Percentiles rank a stretch among this genome's conserved stretches.
Conservation (phyloP, 2,113 vertebrate genomes). For the Alligator sinensis region DNA sequence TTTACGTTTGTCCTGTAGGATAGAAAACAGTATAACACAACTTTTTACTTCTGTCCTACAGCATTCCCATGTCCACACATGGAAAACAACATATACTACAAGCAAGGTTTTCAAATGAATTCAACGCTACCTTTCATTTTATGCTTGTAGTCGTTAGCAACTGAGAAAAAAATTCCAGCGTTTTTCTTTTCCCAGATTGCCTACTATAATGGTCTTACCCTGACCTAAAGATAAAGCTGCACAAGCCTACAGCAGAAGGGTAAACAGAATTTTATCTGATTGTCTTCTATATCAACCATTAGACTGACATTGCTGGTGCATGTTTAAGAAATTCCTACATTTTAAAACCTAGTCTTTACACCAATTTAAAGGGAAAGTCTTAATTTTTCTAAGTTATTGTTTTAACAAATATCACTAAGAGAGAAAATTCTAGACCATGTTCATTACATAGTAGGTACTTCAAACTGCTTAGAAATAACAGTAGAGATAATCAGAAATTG, state of each 20-base stretch:
- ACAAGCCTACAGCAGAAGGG: neutral
- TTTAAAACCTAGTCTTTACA: neutral
- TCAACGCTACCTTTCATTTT: neutral
- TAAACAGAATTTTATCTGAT: neutral
- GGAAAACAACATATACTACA: neutral
- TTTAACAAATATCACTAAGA: neutral
- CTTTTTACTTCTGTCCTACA: neutral
- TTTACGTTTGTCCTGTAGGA: neutral
- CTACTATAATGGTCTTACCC: neutral
- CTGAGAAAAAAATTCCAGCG: neutral
- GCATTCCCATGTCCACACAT: neutral
- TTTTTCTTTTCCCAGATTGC: neutral
- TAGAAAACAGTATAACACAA: neutral
- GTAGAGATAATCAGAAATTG: neutral
- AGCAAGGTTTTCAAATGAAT: neutral
- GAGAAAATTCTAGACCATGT: neutral
- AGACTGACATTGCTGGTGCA: neutral
- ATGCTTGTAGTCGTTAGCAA: rapidly evolving
- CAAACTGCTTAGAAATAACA: neutral
- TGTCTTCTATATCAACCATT: neutral
- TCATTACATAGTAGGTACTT: neutral
- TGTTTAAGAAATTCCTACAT: neutral
- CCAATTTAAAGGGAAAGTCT: neutral
- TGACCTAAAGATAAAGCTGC: neutral
- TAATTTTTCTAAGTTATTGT: neutral